These are phyloP conservation scores for Yponomeuta malinellus DNA, from an alignment of 2,888 invertebrate genomes.

Conservation along the genomic window DNA sequence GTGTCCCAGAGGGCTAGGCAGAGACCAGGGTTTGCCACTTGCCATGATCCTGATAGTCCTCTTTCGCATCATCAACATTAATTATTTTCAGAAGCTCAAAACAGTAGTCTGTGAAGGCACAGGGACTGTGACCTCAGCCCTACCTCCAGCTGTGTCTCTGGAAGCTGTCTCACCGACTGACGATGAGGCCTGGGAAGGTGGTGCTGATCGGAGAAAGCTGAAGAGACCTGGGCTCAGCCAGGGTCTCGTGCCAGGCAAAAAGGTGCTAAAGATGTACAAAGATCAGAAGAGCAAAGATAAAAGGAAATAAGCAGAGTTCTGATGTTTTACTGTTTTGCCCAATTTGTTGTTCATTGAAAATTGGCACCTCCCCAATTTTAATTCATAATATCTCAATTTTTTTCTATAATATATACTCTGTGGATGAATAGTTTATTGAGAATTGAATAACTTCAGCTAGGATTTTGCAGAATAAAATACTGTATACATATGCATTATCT, in stretches of 20 bases:
- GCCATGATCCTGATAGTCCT: too few relatives aligned
- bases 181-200: slow-evolving; percentile 68
- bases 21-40: too few relatives aligned
- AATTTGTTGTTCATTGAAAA: neutral
- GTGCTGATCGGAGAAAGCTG: slow-evolving; percentile 75
- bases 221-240: slow-evolving; percentile 88
- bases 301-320: neutral
- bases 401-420: neutral
- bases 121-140: slow-evolving; percentile 52
- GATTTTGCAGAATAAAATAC: slow-evolving; percentile 22
- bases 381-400: neutral
- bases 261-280: slow-evolving; percentile 87
- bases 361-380: neutral
- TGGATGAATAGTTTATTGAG: neutral
- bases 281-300: slow-evolving; percentile 74
- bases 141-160: slow-evolving; percentile 41
- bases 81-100: slow-evolving; percentile 52
- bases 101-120: slow-evolving; percentile 60
- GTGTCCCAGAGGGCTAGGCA: too few relatives aligned
- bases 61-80: too few relatives aligned
- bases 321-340: neutral
- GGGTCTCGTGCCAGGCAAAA: slow-evolving; percentile 87
- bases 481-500: slow-evolving; percentile 47
- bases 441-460: slow-evolving; percentile 1
- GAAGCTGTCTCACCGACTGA: slow-evolving; percentile 45